phyloP scores from a whole-genome alignment of 2,888 invertebrate species.

The Agrenia bidenticulata region DNA sequence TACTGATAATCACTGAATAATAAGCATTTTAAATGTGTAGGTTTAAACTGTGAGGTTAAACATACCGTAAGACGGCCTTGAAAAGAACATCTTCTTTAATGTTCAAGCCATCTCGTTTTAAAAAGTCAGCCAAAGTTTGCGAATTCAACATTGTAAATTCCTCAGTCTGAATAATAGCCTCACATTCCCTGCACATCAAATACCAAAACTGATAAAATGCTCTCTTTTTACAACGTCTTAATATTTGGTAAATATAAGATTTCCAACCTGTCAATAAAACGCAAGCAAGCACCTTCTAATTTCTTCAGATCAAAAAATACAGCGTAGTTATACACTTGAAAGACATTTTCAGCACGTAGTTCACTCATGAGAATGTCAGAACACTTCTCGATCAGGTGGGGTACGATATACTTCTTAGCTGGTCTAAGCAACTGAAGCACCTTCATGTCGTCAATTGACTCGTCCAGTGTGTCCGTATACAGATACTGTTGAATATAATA shows the following conservation, averaged over 20 bases:
- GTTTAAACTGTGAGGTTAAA: too few relatives aligned
- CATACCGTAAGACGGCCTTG: constrained; percentile 33
- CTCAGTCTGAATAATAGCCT: constrained; percentile 34
- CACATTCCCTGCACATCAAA: constrained; percentile 26
- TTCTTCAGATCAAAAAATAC: constrained; percentile 80
- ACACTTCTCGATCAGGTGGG: constrained; percentile 77
- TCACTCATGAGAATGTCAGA: constrained; percentile 74
- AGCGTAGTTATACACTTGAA: constrained; percentile 74
- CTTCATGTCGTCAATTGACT: constrained; percentile 68
- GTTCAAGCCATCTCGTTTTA: constrained; percentile 40
- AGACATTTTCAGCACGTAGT: constrained; percentile 78
- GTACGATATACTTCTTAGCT: constrained; percentile 83
- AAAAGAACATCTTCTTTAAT: constrained; percentile 31
- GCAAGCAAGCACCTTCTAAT: constrained; percentile 74
- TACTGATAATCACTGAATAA: background rate
- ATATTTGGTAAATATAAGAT: background rate
- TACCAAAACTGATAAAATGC: background rate
- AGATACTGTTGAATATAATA: constrained; percentile 61
- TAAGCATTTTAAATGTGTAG: too few relatives aligned
- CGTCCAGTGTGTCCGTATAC: constrained; percentile 79
- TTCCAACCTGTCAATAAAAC: constrained; percentile 77
- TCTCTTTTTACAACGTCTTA: background rate
- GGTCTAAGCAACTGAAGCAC: constrained; percentile 76
- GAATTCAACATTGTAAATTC: constrained; percentile 35
- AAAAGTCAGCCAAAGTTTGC: constrained; percentile 29